Conservation (phyloP, 2,113 vertebrate genomes). For the Alethe castanea region DNA sequence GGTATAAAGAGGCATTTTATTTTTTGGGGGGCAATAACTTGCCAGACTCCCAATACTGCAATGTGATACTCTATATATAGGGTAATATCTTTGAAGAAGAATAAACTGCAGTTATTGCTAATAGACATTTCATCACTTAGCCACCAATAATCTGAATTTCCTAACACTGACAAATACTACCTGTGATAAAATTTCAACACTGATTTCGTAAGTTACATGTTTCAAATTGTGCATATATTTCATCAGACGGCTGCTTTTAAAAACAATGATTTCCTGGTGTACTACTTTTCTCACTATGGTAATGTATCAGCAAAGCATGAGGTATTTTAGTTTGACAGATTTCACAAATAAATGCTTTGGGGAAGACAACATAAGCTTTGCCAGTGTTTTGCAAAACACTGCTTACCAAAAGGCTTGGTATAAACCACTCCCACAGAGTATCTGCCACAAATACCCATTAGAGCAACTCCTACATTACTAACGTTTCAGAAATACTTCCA, state of each 20-base stretch:
- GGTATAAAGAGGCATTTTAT: neutral
- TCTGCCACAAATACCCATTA: neutral
- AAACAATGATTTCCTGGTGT: neutral
- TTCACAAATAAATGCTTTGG: constrained; percentile 6
- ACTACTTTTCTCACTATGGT: constrained; percentile 5
- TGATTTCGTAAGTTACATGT: neutral
- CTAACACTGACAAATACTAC: neutral
- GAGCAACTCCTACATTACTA: neutral
- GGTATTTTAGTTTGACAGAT: constrained; percentile 35
- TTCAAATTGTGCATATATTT: neutral
- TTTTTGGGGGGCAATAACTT: neutral
- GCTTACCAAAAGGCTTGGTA: constrained; percentile 1
- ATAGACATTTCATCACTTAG: neutral
- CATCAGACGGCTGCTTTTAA: neutral
- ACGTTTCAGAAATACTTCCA: neutral
- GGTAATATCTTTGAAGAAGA: neutral
- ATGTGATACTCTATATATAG: neutral
- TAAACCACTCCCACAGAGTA: constrained; percentile 4
- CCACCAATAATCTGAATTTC: neutral
- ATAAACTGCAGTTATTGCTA: neutral
- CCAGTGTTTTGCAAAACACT: constrained; percentile 25
- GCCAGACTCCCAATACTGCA: neutral
- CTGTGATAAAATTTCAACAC: neutral
- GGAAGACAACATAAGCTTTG: neutral
- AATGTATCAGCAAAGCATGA: neutral